Conservation (phyloP, 2,113 vertebrate species). For the Sorex fumeus region DNA sequence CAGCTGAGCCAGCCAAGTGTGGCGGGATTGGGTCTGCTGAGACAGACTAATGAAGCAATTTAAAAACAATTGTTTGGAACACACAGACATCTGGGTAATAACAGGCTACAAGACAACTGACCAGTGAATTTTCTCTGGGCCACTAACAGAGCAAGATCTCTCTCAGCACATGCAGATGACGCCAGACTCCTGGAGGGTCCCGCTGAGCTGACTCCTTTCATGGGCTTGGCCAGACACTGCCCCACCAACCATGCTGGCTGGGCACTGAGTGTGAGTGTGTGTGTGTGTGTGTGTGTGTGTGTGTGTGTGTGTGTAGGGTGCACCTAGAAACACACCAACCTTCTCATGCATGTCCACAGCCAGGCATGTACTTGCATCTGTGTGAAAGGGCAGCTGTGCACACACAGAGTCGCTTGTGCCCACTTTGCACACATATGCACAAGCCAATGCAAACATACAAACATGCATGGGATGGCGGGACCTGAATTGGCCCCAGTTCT, state of each 20-base stretch:
- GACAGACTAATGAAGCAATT: conserved; percentile 85
- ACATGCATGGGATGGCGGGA: background rate
- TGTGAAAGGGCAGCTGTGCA: background rate
- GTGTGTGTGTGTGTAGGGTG: background rate
- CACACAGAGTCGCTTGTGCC: background rate
- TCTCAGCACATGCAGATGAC: conserved; percentile 36
- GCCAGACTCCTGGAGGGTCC: background rate
- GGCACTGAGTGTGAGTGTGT: background rate
- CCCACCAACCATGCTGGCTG: background rate
- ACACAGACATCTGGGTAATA: conserved; percentile 83
- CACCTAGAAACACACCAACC: background rate
- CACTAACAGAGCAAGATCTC: conserved; percentile 63
- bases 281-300: background rate
- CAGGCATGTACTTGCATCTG: background rate
- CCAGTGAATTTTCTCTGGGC: conserved; percentile 81
- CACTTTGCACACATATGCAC: background rate
- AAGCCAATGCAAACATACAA: background rate
- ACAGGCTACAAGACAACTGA: conserved; percentile 81
- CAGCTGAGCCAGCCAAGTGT: conserved; percentile 71
- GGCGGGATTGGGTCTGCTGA: conserved; percentile 58
- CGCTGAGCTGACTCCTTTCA: background rate
- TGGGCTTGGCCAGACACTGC: accelerated
- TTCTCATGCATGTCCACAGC: background rate
- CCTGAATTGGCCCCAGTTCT: background rate
- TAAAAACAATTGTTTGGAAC: conserved; percentile 85